Percentiles rank a stretch among this genome's conserved stretches.
Conservation (phyloP, 2,888 invertebrate genomes). For the Plagiodera versicolora region DNA sequence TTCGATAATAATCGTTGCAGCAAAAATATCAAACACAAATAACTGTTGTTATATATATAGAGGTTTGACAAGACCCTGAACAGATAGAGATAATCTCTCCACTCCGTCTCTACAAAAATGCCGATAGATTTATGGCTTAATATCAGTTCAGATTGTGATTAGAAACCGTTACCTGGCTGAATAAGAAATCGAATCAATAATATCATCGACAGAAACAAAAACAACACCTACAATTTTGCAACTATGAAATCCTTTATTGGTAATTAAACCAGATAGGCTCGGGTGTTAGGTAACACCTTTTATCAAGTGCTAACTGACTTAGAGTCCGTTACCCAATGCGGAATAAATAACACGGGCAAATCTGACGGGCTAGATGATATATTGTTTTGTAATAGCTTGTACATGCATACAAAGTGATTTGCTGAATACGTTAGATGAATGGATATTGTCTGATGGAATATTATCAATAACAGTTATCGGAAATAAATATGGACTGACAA, state of each 20-base stretch:
- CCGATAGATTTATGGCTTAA: neutral
- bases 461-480: no score
- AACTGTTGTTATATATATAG: neutral
- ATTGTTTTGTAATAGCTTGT: slow-evolving; percentile 33
- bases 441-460: no score
- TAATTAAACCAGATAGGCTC: slow-evolving; percentile 12
- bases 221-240: slow-evolving; percentile 27
- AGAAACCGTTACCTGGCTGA: slow-evolving; percentile 12
- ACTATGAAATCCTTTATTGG: slow-evolving; percentile 16
- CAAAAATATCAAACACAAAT: no score
- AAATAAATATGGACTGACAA: no score
- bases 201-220: slow-evolving; percentile 16
- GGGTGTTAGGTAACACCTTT: slow-evolving; percentile 29
- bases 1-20: no score
- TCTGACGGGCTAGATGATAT: slow-evolving; percentile 35
- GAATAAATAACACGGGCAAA: slow-evolving; percentile 24
- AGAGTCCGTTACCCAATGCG: slow-evolving; percentile 28
- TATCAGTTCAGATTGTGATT: slow-evolving; percentile 1
- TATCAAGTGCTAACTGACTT: slow-evolving; percentile 27
- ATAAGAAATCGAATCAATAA: slow-evolving; percentile 12
- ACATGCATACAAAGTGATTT: no score
- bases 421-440: no score
- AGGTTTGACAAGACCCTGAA: neutral
- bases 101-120: neutral
- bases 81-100: neutral